Evolutionary conservation across 2,888 invertebrate genomes (phyloP), one percentile per base, ranked within the genome.

Genomic region (Argyresthia goedartella): DNA sequence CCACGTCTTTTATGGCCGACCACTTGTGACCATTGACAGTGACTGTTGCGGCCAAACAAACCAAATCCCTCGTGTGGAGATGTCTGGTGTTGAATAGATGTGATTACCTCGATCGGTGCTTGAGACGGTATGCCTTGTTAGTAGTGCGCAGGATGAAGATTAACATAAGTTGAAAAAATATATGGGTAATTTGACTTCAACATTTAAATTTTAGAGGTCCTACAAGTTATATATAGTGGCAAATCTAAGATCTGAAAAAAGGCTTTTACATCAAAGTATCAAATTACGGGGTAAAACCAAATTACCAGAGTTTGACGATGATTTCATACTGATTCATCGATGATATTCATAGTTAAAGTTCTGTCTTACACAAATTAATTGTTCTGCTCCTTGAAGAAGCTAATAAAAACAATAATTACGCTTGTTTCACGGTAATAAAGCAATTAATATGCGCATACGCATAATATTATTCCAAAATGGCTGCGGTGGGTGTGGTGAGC

Each of bases 401-500:
- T 25, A 39, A 39, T 9, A 11, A 4, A 39, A 39, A 15, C 11
- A 51, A 25, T 46, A 39, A 46, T 46, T 51, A 45, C 25, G 39
- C 41, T 51, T 35, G 33, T 50, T 42, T 54, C 53, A 57, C 56
- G 56, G 56, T 66, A 70, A 69, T 66, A 61, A 66, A 62, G 59
- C 69, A 63, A 70, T 71, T 72, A 71, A 66, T 67, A 67, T 71
- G 76, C 76, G 66, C 70, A 55, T 59, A 69, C 77, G 80, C 80
- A 75, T 25, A 25, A 33, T 42, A 51, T 52, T 49, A 54, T 58
- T 56, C 33, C 71, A 81, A 80, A 66, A 85, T 84, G 85, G 84
- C 84, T 73, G 57, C 33, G n/a, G 75, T 79, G 84, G 85, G 85
- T 64, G 85, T 77, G 81, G 75, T 72, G 62, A 64, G 59, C 55